A percentile compares a stretch with the other conserved stretches of the same genome.
Evolutionary conservation across 2,797 vertebrate genomes (phyloP).

Genomic region (Melanotaenia parkinsoni): DNA sequence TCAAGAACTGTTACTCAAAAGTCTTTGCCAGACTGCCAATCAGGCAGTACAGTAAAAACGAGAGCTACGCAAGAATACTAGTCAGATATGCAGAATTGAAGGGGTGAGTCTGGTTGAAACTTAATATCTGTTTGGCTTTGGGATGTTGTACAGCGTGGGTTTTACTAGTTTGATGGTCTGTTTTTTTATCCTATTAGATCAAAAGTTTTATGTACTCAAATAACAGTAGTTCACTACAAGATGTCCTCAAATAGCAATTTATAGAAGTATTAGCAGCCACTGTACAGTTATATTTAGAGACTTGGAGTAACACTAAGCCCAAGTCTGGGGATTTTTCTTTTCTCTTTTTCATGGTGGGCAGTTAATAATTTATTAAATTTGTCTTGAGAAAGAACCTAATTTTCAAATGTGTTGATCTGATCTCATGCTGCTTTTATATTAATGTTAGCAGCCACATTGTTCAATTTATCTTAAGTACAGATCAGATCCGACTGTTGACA

Average conservation of each 20-base stretch:
- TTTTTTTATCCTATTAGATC: neutral
- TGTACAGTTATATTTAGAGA: neutral
- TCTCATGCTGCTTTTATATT: neutral
- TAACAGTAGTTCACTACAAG: neutral
- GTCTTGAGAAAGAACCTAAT: too few relatives aligned
- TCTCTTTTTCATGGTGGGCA: too few relatives aligned
- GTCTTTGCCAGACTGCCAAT: conserved; percentile 88
- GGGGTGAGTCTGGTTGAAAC: conserved; percentile 80
- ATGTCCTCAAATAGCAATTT: neutral
- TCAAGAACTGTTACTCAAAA: conserved; percentile 91
- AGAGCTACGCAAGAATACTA: conserved; percentile 92
- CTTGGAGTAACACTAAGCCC: too few relatives aligned
- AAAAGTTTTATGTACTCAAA: neutral
- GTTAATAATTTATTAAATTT: too few relatives aligned
- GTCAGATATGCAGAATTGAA: conserved; percentile 95
- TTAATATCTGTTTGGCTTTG: neutral
- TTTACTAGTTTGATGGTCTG: neutral
- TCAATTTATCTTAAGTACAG: too few relatives aligned
- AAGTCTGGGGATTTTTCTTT: too few relatives aligned
- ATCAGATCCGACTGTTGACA: too few relatives aligned
- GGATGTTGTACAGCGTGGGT: neutral
- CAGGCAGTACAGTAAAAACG: conserved; percentile 88
- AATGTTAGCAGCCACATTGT: too few relatives aligned
- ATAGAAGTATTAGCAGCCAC: too few relatives aligned
- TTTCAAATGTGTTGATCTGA: neutral